phyloP scores from a whole-genome alignment of 2,113 vertebrate genomes.

The Osmerus mordax region DNA sequence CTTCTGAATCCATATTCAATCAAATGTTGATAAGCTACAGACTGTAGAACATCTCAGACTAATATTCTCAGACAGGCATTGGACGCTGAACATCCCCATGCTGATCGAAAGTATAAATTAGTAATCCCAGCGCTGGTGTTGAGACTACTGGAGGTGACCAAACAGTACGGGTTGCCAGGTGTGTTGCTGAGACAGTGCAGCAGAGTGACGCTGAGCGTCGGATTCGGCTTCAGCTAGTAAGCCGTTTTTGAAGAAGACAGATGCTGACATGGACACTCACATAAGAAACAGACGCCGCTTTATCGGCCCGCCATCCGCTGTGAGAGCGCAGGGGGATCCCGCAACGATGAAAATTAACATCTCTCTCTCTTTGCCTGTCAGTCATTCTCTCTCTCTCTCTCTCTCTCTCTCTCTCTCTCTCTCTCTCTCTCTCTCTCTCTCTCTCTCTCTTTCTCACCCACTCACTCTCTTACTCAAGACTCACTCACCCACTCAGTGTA shows the following conservation, averaged over 20 bases:
- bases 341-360: constrained; percentile 19
- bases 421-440: too few relatives aligned
- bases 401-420: neutral
- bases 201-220: constrained; percentile 38
- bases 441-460: too few relatives aligned
- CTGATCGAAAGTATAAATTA: neutral
- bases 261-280: constrained; percentile 18
- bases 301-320: constrained; percentile 23
- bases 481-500: too few relatives aligned
- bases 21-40: neutral
- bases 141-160: constrained; percentile 19
- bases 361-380: constrained; percentile 11
- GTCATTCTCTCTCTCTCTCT: neutral
- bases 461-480: too few relatives aligned
- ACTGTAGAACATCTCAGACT: neutral
- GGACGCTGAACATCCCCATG: neutral
- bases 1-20: neutral
- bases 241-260: constrained; percentile 28
- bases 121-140: constrained; percentile 8
- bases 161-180: constrained; percentile 21
- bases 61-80: neutral
- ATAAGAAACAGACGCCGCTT: constrained; percentile 26
- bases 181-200: neutral
- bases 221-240: constrained; percentile 39
- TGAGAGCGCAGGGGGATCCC: constrained; percentile 24